A percentile compares a stretch with the other conserved stretches of the same genome.
phyloP scores from a whole-genome alignment of 2,888 invertebrate species.

The Gastracanthus pulcherrimus region DNA sequence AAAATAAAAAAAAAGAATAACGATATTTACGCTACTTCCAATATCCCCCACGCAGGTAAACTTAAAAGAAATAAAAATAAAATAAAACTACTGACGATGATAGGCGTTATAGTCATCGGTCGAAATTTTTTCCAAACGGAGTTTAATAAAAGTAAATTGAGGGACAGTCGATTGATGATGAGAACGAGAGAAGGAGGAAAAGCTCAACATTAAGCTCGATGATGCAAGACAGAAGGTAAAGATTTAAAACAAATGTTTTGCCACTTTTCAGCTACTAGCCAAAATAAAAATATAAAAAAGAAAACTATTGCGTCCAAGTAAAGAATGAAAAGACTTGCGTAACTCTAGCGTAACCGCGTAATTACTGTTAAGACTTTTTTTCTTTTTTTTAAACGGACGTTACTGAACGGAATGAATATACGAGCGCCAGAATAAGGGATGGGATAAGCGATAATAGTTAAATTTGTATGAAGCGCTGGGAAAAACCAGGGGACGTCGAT shows the following conservation, averaged over 20 bases:
- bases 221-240: conserved; percentile 39
- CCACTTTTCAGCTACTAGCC: conserved; percentile 64
- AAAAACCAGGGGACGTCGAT: conserved; percentile 24
- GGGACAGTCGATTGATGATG: not conserved
- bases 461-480: conserved; percentile 5
- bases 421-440: not conserved
- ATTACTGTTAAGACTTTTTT: conserved; percentile 60
- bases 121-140: conserved; percentile 44
- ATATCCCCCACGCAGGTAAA: conserved; percentile 67
- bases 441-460: conserved; percentile 20
- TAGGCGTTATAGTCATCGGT: conserved; percentile 61
- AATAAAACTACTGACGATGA: conserved; percentile 58
- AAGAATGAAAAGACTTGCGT: conserved; percentile 64
- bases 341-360: conserved; percentile 63
- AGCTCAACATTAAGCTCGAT: not conserved
- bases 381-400: conserved; percentile 50
- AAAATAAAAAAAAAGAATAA: conserved; percentile 67
- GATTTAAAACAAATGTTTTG: conserved; percentile 39
- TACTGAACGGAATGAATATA: not conserved
- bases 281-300: conserved; percentile 59
- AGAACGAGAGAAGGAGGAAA: not conserved
- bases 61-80: conserved; percentile 58
- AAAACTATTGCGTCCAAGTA: conserved; percentile 75
- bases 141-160: conserved; percentile 16
- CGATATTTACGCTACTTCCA: conserved; percentile 70